A percentile compares a stretch with the other conserved stretches of the same genome.
Evolutionary conservation across 2,797 vertebrate species (phyloP).

Genomic region (Heliangelus exortis): DNA sequence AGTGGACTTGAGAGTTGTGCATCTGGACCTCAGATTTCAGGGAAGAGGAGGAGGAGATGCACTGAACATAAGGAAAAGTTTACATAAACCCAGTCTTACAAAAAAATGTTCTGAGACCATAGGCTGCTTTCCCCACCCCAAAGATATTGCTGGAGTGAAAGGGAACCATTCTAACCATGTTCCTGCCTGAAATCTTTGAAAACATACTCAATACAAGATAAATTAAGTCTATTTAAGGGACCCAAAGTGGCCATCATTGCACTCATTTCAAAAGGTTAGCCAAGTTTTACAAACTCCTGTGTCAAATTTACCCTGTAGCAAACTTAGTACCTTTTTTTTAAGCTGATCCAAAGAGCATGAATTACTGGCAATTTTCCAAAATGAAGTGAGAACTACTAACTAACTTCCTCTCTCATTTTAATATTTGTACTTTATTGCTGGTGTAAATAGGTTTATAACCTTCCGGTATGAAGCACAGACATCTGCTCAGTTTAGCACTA

Average conservation of each 20-base stretch:
- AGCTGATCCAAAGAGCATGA: not conserved
- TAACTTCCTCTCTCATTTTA: constrained; percentile 67
- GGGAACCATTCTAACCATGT: not conserved
- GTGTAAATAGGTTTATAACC: constrained; percentile 76
- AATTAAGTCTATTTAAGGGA: not conserved
- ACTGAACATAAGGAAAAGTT: not conserved
- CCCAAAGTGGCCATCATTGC: not conserved
- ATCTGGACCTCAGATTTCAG: not conserved
- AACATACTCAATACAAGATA: not conserved
- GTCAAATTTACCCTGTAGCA: constrained; percentile 19
- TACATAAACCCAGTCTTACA: not conserved
- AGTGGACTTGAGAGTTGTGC: not conserved
- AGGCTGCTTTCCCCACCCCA: not conserved
- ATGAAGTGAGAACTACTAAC: constrained; percentile 37
- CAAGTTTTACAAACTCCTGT: not conserved
- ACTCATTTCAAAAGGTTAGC: constrained; percentile 21
- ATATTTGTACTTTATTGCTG: constrained; percentile 63
- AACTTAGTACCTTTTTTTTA: constrained; percentile 1
- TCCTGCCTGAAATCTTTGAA: not conserved
- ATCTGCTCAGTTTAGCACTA: constrained; percentile 76
- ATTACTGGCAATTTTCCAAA: constrained; percentile 17
- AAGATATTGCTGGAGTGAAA: not conserved
- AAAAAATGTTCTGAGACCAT: not conserved
- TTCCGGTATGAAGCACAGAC: constrained; percentile 71
- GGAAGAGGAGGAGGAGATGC: not conserved